Conservation (phyloP, 1,140 invertebrate species). For the Drosophila sechellia region DNA sequence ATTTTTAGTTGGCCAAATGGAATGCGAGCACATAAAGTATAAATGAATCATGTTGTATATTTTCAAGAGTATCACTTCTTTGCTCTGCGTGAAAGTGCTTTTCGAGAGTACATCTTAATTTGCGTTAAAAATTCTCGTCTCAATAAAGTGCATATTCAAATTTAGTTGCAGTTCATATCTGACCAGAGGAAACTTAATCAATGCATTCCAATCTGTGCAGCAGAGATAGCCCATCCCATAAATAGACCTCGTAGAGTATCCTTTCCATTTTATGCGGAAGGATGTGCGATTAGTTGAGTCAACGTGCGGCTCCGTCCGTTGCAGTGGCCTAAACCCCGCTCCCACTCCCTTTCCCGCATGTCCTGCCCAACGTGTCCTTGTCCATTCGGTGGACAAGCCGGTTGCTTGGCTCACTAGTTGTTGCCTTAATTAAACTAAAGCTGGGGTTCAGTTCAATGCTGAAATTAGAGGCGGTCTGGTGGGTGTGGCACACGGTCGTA, state of each 20-base stretch:
- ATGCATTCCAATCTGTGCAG: slow-evolving; percentile 28
- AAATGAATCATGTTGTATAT: neutral
- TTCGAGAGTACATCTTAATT: slow-evolving; percentile 21
- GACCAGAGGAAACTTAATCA: slow-evolving; percentile 38
- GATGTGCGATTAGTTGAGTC: slow-evolving; percentile 81
- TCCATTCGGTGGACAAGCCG: slow-evolving; percentile 53
- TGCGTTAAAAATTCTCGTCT: slow-evolving; percentile 25
- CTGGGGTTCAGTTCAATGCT: slow-evolving; percentile 77
- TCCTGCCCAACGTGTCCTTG: slow-evolving; percentile 19
- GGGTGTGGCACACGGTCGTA: slow-evolving; percentile 34
- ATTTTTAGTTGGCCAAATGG: neutral
- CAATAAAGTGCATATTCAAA: slow-evolving; percentile 41
- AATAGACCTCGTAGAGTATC: slow-evolving; percentile 19
- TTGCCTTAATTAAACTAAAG: slow-evolving; percentile 83
- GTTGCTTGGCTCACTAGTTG: slow-evolving; percentile 76
- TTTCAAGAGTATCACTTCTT: slow-evolving; percentile 5
- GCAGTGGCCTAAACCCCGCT: slow-evolving; percentile 19
- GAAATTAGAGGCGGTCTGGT: slow-evolving; percentile 74
- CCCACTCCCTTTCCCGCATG: neutral
- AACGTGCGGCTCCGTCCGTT: slow-evolving; percentile 53
- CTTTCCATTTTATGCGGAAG: slow-evolving; percentile 73
- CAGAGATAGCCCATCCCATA: slow-evolving; percentile 24
- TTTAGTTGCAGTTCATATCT: slow-evolving; percentile 32
- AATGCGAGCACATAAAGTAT: neutral
- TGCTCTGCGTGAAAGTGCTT: slow-evolving; percentile 8